phyloP scores from a whole-genome alignment of 1,140 invertebrate species.

The Drosophila sulfurigaster region DNA sequence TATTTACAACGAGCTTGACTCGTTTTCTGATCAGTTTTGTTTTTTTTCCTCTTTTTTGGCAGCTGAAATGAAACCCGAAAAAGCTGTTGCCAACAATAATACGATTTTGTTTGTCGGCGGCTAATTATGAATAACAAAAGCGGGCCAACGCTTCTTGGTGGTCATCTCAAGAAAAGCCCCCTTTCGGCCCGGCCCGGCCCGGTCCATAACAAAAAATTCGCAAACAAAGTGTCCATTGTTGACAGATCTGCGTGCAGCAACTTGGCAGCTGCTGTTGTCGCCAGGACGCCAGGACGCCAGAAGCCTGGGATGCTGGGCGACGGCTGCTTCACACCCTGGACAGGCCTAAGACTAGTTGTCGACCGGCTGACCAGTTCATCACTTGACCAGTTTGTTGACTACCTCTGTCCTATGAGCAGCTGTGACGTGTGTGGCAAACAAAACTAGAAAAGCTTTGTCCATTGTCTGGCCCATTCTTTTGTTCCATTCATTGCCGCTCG shows the following conservation, averaged over 20 bases:
- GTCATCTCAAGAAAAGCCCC: conserved; percentile 20
- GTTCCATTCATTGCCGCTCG: conserved; percentile 38
- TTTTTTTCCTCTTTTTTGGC: conserved; percentile 11
- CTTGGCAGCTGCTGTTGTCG: conserved; percentile 28
- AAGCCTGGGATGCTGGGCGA: conserved; percentile 62
- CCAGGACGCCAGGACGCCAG: conserved; percentile 27
- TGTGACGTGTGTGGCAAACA: not conserved
- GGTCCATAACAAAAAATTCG: conserved; percentile 14
- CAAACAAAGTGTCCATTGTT: conserved; percentile 36
- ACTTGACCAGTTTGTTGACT: conserved; percentile 48
- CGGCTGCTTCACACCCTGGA: conserved; percentile 60
- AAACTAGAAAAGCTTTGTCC: conserved; percentile 71
- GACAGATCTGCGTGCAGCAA: conserved; percentile 7
- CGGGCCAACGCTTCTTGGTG: not conserved
- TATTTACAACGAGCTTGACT: conserved; percentile 29
- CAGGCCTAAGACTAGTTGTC: conserved; percentile 22
- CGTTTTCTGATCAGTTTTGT: conserved; percentile 21
- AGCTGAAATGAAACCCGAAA: conserved; percentile 23
- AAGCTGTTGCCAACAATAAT: conserved; percentile 29
- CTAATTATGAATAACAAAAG: conserved; percentile 74
- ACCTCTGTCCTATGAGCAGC: conserved; percentile 30
- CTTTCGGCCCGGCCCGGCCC: conserved; percentile 11
- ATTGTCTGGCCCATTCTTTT: conserved; percentile 57
- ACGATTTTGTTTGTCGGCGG: conserved; percentile 12
- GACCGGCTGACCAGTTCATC: conserved; percentile 1